Base-by-base conservation (phyloP, 2,797 vertebrate genomes). In the Ptychobarbus kaznakovi region DNA sequence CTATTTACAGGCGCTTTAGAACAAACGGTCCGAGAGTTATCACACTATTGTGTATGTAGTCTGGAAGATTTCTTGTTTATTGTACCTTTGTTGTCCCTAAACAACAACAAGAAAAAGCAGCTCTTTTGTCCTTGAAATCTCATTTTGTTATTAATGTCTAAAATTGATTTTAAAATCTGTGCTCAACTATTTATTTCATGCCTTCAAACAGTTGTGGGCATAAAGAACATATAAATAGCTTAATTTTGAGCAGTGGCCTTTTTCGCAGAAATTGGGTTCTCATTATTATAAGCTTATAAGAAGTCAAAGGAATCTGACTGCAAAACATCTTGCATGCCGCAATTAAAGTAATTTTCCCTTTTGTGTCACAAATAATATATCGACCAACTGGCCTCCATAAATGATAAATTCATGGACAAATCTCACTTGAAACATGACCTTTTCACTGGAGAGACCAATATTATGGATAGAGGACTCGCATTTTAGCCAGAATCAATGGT, bases 301-400 rank as follows among this genome's bases (percentile, higher is more conserved):
- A 66, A 66, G 49, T 22, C 15, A 56, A 70, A 70, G 13, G 35
- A 70, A 56, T 81, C 15, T 5, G 49, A 15, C 32, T 28, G 66
- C 35, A 20, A 72, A 72, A 28, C 49, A 58, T 42, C 68, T 82
- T 20, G 25, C 49, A 15, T 76, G 18, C 9, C 1, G 15, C 32
- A 11, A 25, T 65, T 16, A 79, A 79, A 65, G 77, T 65, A 20
- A 80, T 72, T 82, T 82, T 63, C 2, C 40, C 53, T 78, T 82
- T 82, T 72, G 61, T 56, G 49, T 28, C 18, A 2, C 68, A 20
- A 28, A 12, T 20, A 15, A 81, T 42, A 18, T 46, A 42, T 58
- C 13, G 5, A 6, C 40, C 12, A 28, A 18, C n/a, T 15, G 68
- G 16, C 11, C 35, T 9, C 1, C 40, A 61, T 40, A 82, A 82